A percentile compares a stretch with the other conserved stretches of the same genome.
phyloP scores from a whole-genome alignment of 2,113 vertebrate genomes.

The Gila orcuttii region DNA sequence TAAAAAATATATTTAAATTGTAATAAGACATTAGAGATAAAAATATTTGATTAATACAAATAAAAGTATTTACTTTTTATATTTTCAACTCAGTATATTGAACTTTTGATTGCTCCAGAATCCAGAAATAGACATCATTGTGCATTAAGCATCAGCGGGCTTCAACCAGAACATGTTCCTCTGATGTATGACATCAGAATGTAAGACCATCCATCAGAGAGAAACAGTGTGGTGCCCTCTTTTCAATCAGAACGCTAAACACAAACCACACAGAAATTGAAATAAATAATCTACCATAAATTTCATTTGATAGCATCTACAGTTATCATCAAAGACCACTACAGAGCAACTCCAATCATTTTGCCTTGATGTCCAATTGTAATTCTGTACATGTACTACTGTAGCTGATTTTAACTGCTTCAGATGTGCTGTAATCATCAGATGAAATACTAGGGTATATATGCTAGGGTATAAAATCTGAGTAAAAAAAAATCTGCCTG shows the following conservation, averaged over 20 bases:
- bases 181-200: neutral
- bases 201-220: conserved; percentile 14
- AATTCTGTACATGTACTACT: conserved; percentile 43
- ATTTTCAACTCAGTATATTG: too few relatives aligned
- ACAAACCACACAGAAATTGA: conserved; percentile 1
- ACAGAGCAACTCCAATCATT: neutral
- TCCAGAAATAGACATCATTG: neutral
- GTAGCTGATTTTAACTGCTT: neutral
- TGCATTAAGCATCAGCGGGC: too few relatives aligned
- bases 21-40: too few relatives aligned
- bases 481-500: too few relatives aligned
- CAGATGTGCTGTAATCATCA: neutral
- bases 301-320: conserved; percentile 47
- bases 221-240: conserved; percentile 15
- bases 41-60: too few relatives aligned
- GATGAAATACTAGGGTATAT: neutral
- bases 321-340: conserved; percentile 61
- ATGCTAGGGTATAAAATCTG: too few relatives aligned
- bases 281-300: conserved; percentile 1
- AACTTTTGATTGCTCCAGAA: neutral
- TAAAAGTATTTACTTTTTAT: too few relatives aligned
- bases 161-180: too few relatives aligned
- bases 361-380: conserved; percentile 31
- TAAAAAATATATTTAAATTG: too few relatives aligned
- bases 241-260: conserved; percentile 46